A percentile compares a stretch with the other conserved stretches of the same genome.
These are phyloP conservation scores for Lasius fuliginosus DNA, from an alignment of 2,888 invertebrate species.

Conservation along the genomic window DNA sequence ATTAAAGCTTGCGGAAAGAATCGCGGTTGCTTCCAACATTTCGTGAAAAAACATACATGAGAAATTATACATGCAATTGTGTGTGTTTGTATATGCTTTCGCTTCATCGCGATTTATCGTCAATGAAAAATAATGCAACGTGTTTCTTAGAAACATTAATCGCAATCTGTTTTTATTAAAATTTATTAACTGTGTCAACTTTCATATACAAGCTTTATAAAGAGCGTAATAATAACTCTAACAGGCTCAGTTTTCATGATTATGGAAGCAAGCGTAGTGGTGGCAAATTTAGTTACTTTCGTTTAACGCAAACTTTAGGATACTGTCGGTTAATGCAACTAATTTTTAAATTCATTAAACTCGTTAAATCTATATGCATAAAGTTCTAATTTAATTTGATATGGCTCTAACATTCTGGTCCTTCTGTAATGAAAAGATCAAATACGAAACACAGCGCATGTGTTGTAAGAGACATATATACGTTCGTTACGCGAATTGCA, in stretches of 20 bases:
- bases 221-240: conserved; percentile 20
- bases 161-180: conserved; percentile 43
- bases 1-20: conserved; percentile 61
- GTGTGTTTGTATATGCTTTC: background rate
- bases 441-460: background rate
- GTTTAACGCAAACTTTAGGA: conserved; percentile 9
- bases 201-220: conserved; percentile 25
- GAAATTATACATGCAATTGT: conserved; percentile 5
- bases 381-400: conserved; percentile 29
- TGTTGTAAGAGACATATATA: conserved; percentile 32
- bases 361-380: background rate
- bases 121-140: conserved; percentile 16
- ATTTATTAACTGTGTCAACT: conserved; percentile 49
- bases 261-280: background rate
- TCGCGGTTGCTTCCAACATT: conserved; percentile 26
- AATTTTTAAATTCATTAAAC: conserved; percentile 29
- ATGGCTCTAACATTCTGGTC: background rate
- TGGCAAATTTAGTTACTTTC: conserved; percentile 25
- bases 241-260: conserved; percentile 23
- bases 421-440: background rate
- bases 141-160: conserved; percentile 19
- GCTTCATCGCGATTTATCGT: conserved; percentile 16
- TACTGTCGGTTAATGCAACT: background rate
- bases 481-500: conserved; percentile 25
- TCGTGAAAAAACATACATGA: conserved; percentile 2